A percentile compares a stretch with the other conserved stretches of the same genome.
phyloP scores from a whole-genome alignment of 2,797 vertebrate genomes.

The Poeciliopsis turneri region DNA sequence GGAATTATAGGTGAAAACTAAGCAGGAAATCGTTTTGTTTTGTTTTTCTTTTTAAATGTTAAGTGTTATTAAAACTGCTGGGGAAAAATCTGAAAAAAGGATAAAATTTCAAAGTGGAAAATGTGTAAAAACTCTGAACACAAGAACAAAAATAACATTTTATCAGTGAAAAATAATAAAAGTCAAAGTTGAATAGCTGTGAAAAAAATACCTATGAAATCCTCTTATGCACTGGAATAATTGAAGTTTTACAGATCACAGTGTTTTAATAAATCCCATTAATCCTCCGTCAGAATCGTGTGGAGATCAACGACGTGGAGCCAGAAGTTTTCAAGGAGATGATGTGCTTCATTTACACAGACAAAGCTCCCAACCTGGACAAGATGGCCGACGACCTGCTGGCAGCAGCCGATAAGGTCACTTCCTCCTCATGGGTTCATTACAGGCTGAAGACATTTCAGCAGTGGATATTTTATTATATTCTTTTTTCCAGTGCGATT shows the following conservation, averaged over 20 bases:
- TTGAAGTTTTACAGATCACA: neutral
- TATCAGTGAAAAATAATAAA: neutral
- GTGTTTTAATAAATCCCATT: neutral
- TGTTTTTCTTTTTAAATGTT: neutral
- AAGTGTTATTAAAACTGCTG: neutral
- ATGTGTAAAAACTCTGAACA: neutral
- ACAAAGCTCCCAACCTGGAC: constrained; percentile 97
- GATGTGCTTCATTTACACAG: constrained; percentile 99
- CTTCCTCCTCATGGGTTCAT: neutral
- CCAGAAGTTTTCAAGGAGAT: constrained; percentile 99
- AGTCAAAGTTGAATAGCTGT: neutral
- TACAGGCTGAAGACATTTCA: neutral
- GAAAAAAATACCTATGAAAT: neutral
- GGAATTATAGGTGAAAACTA: neutral
- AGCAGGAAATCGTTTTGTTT: neutral
- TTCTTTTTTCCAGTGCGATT: neutral
- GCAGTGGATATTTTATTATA: neutral
- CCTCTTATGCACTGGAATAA: too few species aligned
- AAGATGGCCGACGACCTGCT: constrained; percentile 98
- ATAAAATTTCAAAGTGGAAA: neutral
- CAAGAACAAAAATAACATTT: neutral
- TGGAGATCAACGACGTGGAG: constrained; percentile 98
- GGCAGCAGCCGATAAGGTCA: constrained; percentile 94
- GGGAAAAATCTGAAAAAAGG: neutral
- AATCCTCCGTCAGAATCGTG: constrained; percentile 88